phyloP scores from a whole-genome alignment of 2,113 vertebrate species.

The Pelusios castaneus region DNA sequence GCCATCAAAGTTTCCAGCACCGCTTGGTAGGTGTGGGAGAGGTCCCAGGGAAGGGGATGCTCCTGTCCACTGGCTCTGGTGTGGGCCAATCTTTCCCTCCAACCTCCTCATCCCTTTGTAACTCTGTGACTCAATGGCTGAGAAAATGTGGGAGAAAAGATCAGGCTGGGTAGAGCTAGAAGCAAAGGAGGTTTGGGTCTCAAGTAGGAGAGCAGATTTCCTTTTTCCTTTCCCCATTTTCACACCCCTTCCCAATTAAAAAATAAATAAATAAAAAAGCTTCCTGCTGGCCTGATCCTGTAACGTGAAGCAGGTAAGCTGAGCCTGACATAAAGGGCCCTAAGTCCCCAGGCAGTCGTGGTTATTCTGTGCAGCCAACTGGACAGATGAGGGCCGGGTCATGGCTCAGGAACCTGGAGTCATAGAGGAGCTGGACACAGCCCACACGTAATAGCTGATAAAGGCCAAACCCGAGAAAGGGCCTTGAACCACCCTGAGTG shows the following conservation, averaged over 20 bases:
- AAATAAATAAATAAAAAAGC: too few species aligned
- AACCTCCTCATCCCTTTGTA: neutral
- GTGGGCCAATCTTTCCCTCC: too few species aligned
- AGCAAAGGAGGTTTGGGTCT: too few species aligned
- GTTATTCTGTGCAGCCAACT: neutral
- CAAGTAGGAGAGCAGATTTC: too few species aligned
- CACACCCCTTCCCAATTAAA: too few species aligned
- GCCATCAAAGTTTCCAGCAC: neutral
- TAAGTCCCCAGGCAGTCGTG: too few species aligned
- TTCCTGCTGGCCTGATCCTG: too few species aligned
- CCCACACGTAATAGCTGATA: neutral
- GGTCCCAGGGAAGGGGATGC: neutral
- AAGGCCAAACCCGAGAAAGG: accelerated
- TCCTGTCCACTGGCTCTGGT: neutral
- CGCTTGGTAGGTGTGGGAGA: neutral
- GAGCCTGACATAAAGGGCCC: too few species aligned
- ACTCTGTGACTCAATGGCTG: neutral
- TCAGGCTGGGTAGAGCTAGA: too few species aligned
- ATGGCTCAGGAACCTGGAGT: neutral
- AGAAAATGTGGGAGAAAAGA: neutral
- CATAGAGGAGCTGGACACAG: neutral
- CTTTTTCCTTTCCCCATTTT: too few species aligned
- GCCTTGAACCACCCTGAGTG: neutral
- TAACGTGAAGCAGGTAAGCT: too few species aligned
- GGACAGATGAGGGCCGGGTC: neutral